Evolutionary conservation across 1,140 invertebrate genomes (phyloP).

Genomic region (Anastrepha ludens): DNA sequence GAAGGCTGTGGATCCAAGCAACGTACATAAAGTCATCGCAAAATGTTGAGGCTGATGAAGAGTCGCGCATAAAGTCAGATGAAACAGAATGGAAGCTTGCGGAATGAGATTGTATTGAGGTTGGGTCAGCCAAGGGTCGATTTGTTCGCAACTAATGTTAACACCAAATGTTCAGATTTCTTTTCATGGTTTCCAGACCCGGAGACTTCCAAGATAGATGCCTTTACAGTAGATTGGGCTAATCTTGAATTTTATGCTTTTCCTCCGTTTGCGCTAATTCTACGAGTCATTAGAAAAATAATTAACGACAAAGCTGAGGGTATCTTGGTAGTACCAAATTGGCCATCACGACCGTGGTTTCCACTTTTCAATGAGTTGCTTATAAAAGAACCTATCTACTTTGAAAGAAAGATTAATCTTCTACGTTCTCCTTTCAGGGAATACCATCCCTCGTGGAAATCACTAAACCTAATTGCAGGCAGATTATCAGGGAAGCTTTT

Average conservation of each 20-base stretch:
- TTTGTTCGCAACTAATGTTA: background rate
- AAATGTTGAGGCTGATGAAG: background rate
- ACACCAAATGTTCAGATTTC: background rate
- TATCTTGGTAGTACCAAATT: background rate
- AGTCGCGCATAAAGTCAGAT: background rate
- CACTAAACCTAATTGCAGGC: background rate
- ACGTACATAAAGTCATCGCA: background rate
- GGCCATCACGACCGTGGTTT: background rate
- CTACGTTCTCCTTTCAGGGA: conserved; percentile 1
- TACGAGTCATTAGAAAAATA: background rate
- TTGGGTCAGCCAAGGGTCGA: background rate
- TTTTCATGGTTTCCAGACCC: background rate
- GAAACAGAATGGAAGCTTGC: background rate
- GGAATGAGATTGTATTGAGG: background rate
- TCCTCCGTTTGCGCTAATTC: background rate
- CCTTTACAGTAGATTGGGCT: background rate
- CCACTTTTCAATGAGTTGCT: background rate
- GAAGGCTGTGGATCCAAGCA: background rate
- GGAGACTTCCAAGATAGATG: background rate
- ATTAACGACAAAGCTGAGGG: background rate
- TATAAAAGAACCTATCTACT: background rate
- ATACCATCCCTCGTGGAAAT: background rate
- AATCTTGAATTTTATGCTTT: background rate
- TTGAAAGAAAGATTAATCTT: background rate
- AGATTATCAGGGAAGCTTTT: too few species aligned